These are phyloP conservation scores for Ormyrus pomaceus DNA, from an alignment of 2,888 invertebrate genomes.

Conservation along the genomic window DNA sequence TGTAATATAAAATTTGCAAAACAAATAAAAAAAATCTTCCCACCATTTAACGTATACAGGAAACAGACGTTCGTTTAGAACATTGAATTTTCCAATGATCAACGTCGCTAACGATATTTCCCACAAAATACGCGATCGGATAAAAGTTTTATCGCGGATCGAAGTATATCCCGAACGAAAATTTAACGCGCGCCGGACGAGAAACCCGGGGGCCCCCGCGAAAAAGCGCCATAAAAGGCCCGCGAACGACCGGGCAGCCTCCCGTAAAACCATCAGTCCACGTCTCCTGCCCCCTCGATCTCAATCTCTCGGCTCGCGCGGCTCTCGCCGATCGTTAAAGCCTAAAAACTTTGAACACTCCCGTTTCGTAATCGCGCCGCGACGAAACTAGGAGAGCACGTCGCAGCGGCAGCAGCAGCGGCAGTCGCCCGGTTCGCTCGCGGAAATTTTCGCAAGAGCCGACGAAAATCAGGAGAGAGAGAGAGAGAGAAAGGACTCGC, in stretches of 20 bases:
- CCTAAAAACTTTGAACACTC: not conserved
- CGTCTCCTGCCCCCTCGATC: not conserved
- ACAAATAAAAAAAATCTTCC: too few relatives aligned
- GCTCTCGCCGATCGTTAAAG: constrained; percentile 10
- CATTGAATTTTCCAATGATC: too few relatives aligned
- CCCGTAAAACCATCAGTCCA: not conserved
- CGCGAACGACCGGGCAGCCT: not conserved
- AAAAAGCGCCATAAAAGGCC: too few relatives aligned
- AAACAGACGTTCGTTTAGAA: too few relatives aligned
- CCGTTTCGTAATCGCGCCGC: constrained; percentile 22
- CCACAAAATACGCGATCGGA: too few relatives aligned
- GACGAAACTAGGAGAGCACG: not conserved
- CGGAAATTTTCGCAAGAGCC: constrained; percentile 39
- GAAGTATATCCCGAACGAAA: too few relatives aligned
- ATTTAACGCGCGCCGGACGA: too few relatives aligned
- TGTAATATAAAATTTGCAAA: too few relatives aligned
- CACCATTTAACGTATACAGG: too few relatives aligned
- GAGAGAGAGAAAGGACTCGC: constrained; percentile 7
- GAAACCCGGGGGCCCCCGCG: too few relatives aligned
- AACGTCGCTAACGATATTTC: too few relatives aligned
- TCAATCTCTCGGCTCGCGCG: not conserved
- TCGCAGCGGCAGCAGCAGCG: not conserved
- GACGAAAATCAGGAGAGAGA: constrained; percentile 25
- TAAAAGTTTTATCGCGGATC: too few relatives aligned
- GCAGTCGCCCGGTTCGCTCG: constrained; percentile 7